Evolutionary conservation across 2,888 invertebrate species (phyloP), one percentile per base, ranked within the genome.

Genomic region (Ophion ellenae): DNA sequence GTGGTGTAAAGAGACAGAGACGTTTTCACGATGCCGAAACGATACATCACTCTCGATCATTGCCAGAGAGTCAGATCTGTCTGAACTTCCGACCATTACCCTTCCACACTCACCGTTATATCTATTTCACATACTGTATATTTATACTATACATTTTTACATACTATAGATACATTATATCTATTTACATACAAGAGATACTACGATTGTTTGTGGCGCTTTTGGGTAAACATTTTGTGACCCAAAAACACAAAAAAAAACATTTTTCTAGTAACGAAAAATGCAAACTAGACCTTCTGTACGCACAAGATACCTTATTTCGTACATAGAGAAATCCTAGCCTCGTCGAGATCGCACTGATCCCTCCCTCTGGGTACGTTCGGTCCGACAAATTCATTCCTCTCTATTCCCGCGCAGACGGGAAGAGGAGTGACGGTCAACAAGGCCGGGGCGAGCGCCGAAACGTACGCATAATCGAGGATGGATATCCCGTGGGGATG

Each of bases 31-130:
- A 85, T 84, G 64, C 28, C 64, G 24, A 74, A 75, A 83, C 90
- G 76, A 92, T 92, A 85, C 87, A 90, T 92, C 92, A 91, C 87
- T 84, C 84, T 92, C 91, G 84, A 92, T 92, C 91, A 91, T 84
- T 90, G 89, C 81, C 87, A 79, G 17, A 28, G 53, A 17, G 57
- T 24, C 11, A 20, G 57, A 24, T 59, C 0, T 9, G 17, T 57
- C 57, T n/a, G 57, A 57, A 57, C 14, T n/a, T 17, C 14, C 57
- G 0, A 10, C 57, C 40, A 7, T 40, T 9, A 9, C 40, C 9
- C 40, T 0, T 40, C 40, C 9, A 40, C 1, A 40, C 40, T 40
- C 7, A 40, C 7, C 40, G 40, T 40, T 40, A 40, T 40, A 6
- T 7, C 20, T 3, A 28, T n/a, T 24, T 24, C 1, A 24, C 24